Conservation (phyloP, 2,888 invertebrate genomes). For the Heliothis peltigera region DNA sequence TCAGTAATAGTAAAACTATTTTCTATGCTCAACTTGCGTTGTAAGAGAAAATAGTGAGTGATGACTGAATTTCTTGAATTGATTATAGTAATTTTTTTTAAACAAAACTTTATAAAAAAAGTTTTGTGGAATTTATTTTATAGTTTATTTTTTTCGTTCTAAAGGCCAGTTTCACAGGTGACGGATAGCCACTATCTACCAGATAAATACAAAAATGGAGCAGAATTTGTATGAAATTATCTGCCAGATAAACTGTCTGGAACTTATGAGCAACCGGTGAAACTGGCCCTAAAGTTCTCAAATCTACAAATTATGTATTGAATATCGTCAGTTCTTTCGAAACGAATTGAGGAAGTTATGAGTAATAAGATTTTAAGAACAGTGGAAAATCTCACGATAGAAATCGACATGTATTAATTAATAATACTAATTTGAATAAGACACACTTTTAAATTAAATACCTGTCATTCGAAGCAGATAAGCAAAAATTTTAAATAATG, state of each 20-base stretch:
- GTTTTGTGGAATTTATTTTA: background rate
- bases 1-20: slow-evolving; percentile 33
- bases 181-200: no score
- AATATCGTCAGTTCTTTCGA: background rate
- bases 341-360: background rate
- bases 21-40: slow-evolving; percentile 50
- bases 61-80: slow-evolving; percentile 22
- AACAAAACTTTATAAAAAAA: slow-evolving; percentile 1
- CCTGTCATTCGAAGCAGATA: background rate
- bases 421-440: background rate
- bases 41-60: slow-evolving; percentile 39
- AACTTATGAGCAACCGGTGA: no score
- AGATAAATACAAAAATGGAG: no score
- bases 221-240: no score
- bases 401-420: background rate
- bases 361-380: background rate
- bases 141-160: background rate
- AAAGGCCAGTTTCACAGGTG: no score
- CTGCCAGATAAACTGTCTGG: no score
- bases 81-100: slow-evolving; percentile 5
- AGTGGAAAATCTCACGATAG: background rate
- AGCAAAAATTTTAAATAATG: background rate
- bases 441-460: background rate
- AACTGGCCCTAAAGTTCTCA: no score
- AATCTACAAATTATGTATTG: background rate